Conservation (phyloP, 1,140 invertebrate genomes). For the Brachionus angularis region DNA sequence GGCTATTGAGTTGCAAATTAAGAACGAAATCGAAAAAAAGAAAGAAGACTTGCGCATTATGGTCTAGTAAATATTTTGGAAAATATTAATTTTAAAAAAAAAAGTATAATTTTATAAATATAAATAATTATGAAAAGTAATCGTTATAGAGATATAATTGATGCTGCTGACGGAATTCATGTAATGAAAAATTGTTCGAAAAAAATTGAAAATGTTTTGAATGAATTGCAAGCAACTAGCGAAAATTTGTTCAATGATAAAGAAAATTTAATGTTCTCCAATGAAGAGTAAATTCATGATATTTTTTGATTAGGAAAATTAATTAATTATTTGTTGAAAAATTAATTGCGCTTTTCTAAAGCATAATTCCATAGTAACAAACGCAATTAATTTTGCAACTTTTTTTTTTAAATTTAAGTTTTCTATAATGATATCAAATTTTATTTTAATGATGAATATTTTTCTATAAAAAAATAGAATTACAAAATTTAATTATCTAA, state of each 20-base stretch:
- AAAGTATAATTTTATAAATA: not conserved
- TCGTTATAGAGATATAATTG: constrained; percentile 37
- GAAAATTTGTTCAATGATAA: constrained; percentile 28
- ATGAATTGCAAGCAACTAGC: constrained; percentile 12
- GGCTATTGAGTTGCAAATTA: constrained; percentile 29
- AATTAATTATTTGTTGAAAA: too few species aligned
- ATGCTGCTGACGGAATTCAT: constrained; percentile 40
- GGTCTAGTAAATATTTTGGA: constrained; percentile 28
- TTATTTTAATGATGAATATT: too few species aligned
- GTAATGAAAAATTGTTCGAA: constrained; percentile 35
- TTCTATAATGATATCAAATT: too few species aligned
- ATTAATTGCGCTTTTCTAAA: too few species aligned
- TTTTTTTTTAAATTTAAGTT: not conserved
- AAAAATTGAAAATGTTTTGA: constrained; percentile 32
- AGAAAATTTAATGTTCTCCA: not conserved
- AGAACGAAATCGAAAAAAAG: constrained; percentile 44
- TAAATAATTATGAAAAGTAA: constrained; percentile 7
- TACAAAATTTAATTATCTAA: too few species aligned
- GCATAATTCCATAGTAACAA: too few species aligned
- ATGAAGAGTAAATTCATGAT: not conserved
- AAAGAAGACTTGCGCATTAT: constrained; percentile 39
- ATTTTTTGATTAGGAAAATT: too few species aligned
- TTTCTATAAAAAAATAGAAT: too few species aligned
- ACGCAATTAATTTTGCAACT: too few species aligned
- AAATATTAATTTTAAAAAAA: not conserved